Evolutionary conservation across 2,888 invertebrate species (phyloP), one percentile per base, ranked within the genome.

Genomic region (Allolobophora icterica): DNA sequence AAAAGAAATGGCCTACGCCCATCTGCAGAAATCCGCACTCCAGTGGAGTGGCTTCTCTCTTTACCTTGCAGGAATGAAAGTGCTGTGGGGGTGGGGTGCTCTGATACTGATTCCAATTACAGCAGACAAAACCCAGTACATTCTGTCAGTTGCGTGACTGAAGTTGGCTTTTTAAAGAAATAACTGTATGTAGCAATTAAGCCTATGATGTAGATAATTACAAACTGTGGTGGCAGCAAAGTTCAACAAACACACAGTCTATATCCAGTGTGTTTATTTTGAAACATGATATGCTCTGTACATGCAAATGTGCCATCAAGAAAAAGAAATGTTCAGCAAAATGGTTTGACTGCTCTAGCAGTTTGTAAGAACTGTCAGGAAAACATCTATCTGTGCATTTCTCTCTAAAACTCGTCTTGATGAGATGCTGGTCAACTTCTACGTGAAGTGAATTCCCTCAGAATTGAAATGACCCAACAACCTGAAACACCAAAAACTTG

Each of bases 391-490:
- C 71, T 71, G 2, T 24, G 58, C 58, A 58, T 58, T 30, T 52
- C 13, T 19, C n/a, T 5, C 52, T 52, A 8, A 8, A 52, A 52
- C 17, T 52, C 24, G 52, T 52, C 52, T 52, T 52, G 3, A n/a
- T 8, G 11, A 24, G 8, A 52, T 52, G 71, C 71, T 11, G 71
- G 1, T n/a, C 11, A n/a, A 3, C 11, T 71, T 71, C 71, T 71
- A 71, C 30, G 71, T 71, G 71, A 99, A 99, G 96, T 99, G 99
- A 95, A 99, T 97, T 94, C 98, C 99, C 95, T 97, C 97, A 91
- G 96, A 96, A 96, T 99, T 99, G 95, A 99, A 99, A 83, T 97
- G 97, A 95, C 97, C 97, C 94, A 99, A 96, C 91, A 99, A 96
- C 93, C 96, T 96, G 95, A 92, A 94, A 91, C 94, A 94, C 92